These are phyloP conservation scores for Dendrocopos noguchii DNA, from an alignment of 2,113 vertebrate genomes.

Conservation along the genomic window DNA sequence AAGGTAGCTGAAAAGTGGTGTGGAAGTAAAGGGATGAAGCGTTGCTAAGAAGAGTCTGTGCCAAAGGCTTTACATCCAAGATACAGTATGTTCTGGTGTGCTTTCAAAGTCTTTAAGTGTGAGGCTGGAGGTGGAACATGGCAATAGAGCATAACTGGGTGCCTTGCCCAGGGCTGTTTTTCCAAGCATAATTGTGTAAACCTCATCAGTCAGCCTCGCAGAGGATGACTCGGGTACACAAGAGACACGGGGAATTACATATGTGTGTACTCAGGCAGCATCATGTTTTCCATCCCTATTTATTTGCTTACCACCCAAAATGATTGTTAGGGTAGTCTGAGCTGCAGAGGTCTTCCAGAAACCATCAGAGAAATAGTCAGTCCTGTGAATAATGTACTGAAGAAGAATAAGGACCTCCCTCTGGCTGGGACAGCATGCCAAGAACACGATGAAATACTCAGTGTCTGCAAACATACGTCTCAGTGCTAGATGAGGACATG, in stretches of 20 bases:
- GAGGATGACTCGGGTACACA: background rate
- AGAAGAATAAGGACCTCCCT: constrained; percentile 21
- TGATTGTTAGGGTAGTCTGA: constrained; percentile 20
- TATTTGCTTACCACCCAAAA: constrained; percentile 32
- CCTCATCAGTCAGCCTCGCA: background rate
- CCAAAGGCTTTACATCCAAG: background rate
- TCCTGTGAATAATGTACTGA: constrained; percentile 2
- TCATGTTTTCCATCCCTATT: constrained; percentile 44
- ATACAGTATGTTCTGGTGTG: accelerated
- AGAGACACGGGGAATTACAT: background rate
- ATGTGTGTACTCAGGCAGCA: background rate
- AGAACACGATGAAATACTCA: constrained; percentile 30
- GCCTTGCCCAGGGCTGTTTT: background rate
- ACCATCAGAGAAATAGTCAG: constrained; percentile 5
- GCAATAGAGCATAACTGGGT: background rate
- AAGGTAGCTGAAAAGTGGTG: background rate
- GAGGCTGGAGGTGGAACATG: background rate
- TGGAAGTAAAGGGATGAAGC: background rate
- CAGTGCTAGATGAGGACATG: constrained; percentile 44
- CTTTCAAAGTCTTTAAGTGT: background rate
- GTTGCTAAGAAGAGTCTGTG: background rate
- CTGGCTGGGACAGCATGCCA: background rate
- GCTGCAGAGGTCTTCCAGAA: constrained; percentile 39
- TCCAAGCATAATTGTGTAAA: background rate
- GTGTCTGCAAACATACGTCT: constrained; percentile 38